Percentiles rank a stretch among this genome's conserved stretches.
Conservation (phyloP, 1,140 invertebrate genomes). For the Magallana ariakensis region DNA sequence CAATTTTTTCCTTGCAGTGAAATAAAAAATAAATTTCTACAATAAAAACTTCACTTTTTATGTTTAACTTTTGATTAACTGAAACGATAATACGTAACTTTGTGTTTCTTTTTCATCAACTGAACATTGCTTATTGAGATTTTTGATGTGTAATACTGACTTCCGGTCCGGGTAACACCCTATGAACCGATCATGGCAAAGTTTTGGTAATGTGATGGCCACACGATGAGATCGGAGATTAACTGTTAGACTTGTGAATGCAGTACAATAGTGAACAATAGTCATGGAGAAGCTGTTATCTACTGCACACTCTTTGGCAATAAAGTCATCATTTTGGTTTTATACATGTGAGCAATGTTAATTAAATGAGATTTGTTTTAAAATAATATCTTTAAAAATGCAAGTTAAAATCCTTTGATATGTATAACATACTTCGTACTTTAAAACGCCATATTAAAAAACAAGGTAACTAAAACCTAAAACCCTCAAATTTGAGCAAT, state of each 20-base stretch:
- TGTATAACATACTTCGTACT: constrained; percentile 27
- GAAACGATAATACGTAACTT: neutral
- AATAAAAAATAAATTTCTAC: neutral
- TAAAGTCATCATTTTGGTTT: neutral
- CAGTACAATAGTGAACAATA: neutral
- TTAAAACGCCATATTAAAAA: constrained; percentile 23
- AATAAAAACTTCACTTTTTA: neutral
- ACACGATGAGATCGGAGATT: neutral
- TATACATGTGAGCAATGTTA: constrained; percentile 1
- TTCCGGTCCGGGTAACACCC: no score
- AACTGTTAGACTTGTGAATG: no score
- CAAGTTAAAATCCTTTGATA: constrained; percentile 27
- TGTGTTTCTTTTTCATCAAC: neutral
- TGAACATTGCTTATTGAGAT: no score
- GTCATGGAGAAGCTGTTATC: neutral
- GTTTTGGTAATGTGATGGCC: constrained; percentile 6
- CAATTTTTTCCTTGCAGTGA: constrained; percentile 28
- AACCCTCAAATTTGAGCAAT: constrained; percentile 27
- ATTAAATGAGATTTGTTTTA: neutral
- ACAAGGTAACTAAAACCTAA: constrained; percentile 2
- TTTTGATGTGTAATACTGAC: neutral
- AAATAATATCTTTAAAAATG: constrained; percentile 19
- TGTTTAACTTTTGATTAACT: neutral
- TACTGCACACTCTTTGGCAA: constrained; percentile 22
- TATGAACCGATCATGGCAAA: no score